These are phyloP conservation scores for Parazoanthus atlanticus DNA, from an alignment of 92 coral and sea anemone species.

Conservation along the genomic window DNA sequence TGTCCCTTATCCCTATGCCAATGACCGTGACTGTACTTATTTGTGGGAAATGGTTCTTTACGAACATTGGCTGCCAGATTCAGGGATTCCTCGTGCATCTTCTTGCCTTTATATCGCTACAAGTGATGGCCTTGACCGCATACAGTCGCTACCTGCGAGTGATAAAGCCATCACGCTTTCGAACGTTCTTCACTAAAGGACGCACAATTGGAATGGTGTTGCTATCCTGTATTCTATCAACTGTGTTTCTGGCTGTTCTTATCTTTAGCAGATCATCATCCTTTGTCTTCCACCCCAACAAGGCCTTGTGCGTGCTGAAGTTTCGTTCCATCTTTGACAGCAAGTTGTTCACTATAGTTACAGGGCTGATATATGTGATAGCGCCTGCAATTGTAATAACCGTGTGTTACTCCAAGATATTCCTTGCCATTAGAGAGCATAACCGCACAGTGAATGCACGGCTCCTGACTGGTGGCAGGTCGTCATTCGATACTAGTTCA, in stretches of 20 bases:
- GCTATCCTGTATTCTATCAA: conserved; percentile 52
- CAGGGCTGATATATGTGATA: conserved; percentile 63
- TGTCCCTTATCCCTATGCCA: conserved; percentile 79
- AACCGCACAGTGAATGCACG: conserved; percentile 45
- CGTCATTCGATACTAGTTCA: conserved; percentile 33
- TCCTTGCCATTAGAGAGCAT: conserved; percentile 61
- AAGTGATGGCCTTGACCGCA: conserved; percentile 84
- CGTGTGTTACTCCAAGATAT: conserved; percentile 67
- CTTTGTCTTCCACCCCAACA: conserved; percentile 70
- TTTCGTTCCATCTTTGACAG: conserved; percentile 42
- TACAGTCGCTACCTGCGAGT: conserved; percentile 74
- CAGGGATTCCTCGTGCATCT: conserved; percentile 78
- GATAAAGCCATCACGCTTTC: conserved; percentile 60
- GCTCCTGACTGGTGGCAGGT: background rate
- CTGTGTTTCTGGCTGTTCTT: conserved; percentile 45
- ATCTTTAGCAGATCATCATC: conserved; percentile 52
- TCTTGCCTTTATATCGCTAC: conserved; percentile 77
- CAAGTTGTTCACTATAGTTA: conserved; percentile 57
- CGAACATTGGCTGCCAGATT: conserved; percentile 54
- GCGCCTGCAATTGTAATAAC: conserved; percentile 68
- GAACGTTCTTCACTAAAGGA: conserved; percentile 60
- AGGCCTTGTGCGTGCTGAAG: conserved; percentile 66
- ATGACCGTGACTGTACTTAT: conserved; percentile 64
- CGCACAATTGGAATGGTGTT: conserved; percentile 63
- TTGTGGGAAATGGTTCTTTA: conserved; percentile 66